Conservation (phyloP, 2,113 vertebrate species). For the Cygnus atratus region DNA sequence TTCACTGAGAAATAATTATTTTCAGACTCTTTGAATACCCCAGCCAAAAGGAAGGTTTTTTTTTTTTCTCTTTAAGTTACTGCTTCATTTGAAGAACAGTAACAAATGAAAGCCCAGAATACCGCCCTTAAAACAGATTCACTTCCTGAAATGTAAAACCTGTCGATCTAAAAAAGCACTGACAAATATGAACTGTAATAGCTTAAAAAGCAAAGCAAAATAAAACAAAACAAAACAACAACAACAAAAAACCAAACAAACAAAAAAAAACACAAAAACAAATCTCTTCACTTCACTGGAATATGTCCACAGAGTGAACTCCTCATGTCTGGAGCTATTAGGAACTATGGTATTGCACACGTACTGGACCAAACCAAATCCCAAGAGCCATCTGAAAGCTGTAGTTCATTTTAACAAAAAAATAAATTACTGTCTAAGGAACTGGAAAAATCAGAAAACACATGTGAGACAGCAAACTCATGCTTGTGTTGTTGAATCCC, state of each 20-base stretch:
- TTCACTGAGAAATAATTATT: not conserved
- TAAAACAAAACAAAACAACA: not conserved
- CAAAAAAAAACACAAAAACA: not conserved
- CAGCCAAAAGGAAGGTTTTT: not conserved
- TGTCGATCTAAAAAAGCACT: not conserved
- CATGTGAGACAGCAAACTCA: not conserved
- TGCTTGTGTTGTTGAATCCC: not conserved
- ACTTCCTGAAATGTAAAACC: slow-evolving; percentile 26
- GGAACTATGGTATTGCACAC: not conserved
- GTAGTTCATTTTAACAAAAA: not conserved
- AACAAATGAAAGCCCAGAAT: slow-evolving; percentile 29
- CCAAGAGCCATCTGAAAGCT: not conserved
- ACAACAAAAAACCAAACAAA: too few species aligned
- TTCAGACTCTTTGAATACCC: not conserved
- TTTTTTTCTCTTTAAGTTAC: not conserved
- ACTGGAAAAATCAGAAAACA: slow-evolving; percentile 8
- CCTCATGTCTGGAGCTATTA: not conserved
- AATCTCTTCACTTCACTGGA: not conserved
- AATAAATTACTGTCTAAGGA: not conserved
- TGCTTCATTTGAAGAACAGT: not conserved
- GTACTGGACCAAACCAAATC: not conserved
- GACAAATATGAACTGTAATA: slow-evolving; percentile 2
- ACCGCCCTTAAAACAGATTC: not conserved
- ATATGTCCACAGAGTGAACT: not conserved
- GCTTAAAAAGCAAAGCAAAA: not conserved